A percentile compares a stretch with the other conserved stretches of the same genome.
Conservation (phyloP, 1,140 invertebrate species). For the Dufourea novaeangliae region DNA sequence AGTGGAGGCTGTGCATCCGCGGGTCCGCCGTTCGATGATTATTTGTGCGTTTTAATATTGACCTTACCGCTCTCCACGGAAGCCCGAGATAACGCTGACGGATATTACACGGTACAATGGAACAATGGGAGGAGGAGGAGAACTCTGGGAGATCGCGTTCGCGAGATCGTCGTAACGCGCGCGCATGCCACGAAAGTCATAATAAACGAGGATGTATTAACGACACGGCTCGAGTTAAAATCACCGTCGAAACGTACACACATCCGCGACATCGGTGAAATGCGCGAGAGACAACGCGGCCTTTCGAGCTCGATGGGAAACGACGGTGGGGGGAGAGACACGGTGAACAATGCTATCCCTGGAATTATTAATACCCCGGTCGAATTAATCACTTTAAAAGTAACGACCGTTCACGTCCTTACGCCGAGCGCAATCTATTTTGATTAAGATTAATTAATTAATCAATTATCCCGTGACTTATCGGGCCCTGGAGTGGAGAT, state of each 20-base stretch:
- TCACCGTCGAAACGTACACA: conserved; percentile 29
- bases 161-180: conserved; percentile 5
- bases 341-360: conserved; percentile 29
- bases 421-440: conserved; percentile 42
- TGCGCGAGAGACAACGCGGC: too few species aligned
- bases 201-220: conserved; percentile 47
- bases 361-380: conserved; percentile 40
- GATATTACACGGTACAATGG: conserved; percentile 59
- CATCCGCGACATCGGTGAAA: conserved; percentile 11
- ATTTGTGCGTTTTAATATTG: conserved; percentile 49
- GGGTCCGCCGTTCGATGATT: conserved; percentile 41
- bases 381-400: conserved; percentile 39
- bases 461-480: conserved; percentile 33
- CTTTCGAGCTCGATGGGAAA: not conserved
- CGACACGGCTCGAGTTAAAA: conserved; percentile 32
- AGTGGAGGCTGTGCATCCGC: conserved; percentile 8
- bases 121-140: conserved; percentile 46
- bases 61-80: conserved; percentile 48
- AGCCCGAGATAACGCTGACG: conserved; percentile 56
- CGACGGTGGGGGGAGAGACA: not conserved
- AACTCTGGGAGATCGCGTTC: conserved; percentile 44
- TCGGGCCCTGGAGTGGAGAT: not conserved
- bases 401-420: conserved; percentile 32
- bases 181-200: conserved; percentile 32
- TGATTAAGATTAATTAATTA: conserved; percentile 53